Base-by-base conservation (phyloP, 1,140 invertebrate species). In the Drosophila bifasciata region DNA sequence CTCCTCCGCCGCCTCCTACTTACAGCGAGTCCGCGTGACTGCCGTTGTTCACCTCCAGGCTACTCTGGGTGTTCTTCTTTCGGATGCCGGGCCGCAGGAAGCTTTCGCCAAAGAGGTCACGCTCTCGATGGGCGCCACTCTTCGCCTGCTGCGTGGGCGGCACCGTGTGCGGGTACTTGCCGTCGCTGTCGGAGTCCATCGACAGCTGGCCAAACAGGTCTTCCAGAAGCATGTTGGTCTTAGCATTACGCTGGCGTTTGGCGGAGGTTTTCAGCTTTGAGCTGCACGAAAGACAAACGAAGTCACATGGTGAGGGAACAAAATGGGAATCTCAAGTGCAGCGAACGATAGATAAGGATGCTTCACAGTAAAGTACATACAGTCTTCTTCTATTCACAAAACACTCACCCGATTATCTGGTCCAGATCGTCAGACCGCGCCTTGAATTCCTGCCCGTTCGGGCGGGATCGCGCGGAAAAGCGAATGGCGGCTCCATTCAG, bases 391-490 rank as follows among this genome's bases (percentile, higher is more conserved):
- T 19, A 21, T 21, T 45, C 5, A 7, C 2, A 7, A 0, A 3
- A 0, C 45, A 90, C 91, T 91, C 84, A 95, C 94, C 94, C 94
- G 67, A 94, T 90, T 66, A 94, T 93, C 59, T 93, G 92, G 19
- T 93, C 92, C 66, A 94, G 92, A 71, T 94, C 93, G 46, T 94
- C 93, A 6, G 93, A 93, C n/a, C 93, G 92, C 3, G 45, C 3
- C 9, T 69, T 75, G 0, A 49, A 1, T 6, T 75, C 60, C 19
- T 55, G 25, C 4, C 16, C 61, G 0, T 51, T 45, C 7, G 43
- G 44, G n/a, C 79, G 68, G 0, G 81, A 51, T 25, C 81, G 63
- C 9, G 74, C 83, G 13, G 83, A 88, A 8, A 86, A 49, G 7
- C 84, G 46, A 15, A 83, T 25, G 9, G 60, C 59, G 8, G 69